Conservation (phyloP, 2,888 invertebrate species). For the Salticus scenicus region DNA sequence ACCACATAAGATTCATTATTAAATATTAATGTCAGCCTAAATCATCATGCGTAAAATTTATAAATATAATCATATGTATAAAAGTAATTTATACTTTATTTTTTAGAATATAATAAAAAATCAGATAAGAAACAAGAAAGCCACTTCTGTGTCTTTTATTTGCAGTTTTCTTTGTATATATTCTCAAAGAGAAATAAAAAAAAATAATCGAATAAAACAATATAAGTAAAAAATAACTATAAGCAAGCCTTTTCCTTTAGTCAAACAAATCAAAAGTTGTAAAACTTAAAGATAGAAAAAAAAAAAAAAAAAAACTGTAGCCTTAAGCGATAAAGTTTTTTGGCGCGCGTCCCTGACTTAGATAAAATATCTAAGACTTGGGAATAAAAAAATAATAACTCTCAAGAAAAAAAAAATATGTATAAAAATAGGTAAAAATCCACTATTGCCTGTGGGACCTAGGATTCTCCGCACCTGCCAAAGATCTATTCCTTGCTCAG, state of each 20-base stretch:
- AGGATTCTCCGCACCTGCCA: slow-evolving; percentile 57
- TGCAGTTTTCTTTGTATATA: slow-evolving; percentile 25
- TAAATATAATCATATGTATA: no score
- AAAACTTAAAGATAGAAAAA: slow-evolving; percentile 32
- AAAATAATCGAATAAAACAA: not conserved
- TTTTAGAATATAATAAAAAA: no score
- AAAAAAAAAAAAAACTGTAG: slow-evolving; percentile 34
- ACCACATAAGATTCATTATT: no score
- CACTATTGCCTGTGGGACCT: slow-evolving; percentile 41
- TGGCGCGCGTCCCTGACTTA: slow-evolving; percentile 66
- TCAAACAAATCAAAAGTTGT: slow-evolving; percentile 61
- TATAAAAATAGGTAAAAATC: slow-evolving; percentile 30
- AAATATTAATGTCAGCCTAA: no score
- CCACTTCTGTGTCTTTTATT: slow-evolving; percentile 50
- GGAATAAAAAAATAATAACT: slow-evolving; percentile 52
- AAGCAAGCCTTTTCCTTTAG: slow-evolving; percentile 53
- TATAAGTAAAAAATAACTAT: slow-evolving; percentile 42
- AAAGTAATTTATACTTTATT: no score
- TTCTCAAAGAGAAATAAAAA: slow-evolving; percentile 21
- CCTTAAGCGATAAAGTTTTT: slow-evolving; percentile 69
- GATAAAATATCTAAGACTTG: slow-evolving; percentile 50
- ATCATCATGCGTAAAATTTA: no score
- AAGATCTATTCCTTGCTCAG: slow-evolving; percentile 46
- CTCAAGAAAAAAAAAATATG: slow-evolving; percentile 23
- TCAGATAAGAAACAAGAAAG: not conserved